Conservation (phyloP, 2,888 invertebrate species). For the Eristalis intricaria region DNA sequence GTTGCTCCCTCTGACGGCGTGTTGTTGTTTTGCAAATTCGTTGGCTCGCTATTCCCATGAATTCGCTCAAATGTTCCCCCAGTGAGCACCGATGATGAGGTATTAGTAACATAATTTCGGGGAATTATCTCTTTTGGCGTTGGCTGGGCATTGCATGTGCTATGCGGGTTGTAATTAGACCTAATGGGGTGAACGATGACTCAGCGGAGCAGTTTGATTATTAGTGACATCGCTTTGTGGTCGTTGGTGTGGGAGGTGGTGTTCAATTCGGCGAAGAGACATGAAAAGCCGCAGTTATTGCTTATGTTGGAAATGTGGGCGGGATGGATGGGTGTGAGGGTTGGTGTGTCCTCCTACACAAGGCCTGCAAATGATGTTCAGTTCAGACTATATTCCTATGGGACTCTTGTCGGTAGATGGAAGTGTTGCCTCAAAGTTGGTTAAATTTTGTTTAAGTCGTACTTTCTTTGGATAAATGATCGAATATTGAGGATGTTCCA, state of each 20-base stretch:
- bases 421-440: no score
- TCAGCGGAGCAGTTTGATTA: conserved; percentile 26
- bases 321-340: no score
- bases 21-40: background rate
- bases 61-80: conserved; percentile 5
- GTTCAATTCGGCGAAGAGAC: background rate
- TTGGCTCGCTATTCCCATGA: conserved; percentile 45
- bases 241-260: conserved; percentile 29
- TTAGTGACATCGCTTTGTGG: conserved; percentile 18
- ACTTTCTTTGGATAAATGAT: no score
- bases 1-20: conserved; percentile 31
- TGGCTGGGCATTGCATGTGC: conserved; percentile 18
- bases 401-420: no score
- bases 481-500: no score
- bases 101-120: conserved; percentile 60
- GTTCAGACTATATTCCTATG: no score
- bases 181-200: conserved; percentile 50
- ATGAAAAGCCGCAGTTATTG: background rate
- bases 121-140: conserved; percentile 41
- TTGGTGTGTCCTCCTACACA: no score
- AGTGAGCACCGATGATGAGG: conserved; percentile 29
- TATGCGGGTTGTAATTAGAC: conserved; percentile 51
- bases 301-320: background rate
- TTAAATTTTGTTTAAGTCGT: no score
- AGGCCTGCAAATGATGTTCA: no score